Evolutionary conservation across 2,797 vertebrate species (phyloP), one percentile per base, ranked within the genome.

Genomic region (Anas bahamensis): DNA sequence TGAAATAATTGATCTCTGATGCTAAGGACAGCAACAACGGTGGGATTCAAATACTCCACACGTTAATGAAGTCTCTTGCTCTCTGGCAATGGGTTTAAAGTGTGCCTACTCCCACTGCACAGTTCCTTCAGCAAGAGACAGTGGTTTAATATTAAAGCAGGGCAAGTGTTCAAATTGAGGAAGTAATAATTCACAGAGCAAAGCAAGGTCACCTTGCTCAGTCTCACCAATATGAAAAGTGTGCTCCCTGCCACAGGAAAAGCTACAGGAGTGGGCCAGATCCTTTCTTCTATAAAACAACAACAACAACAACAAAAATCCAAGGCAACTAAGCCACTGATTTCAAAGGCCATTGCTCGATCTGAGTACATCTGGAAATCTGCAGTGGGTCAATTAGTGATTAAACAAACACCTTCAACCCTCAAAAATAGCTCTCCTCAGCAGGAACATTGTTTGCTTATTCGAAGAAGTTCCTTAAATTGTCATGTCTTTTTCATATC

Each of bases 1-100:
- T 83, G 71, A 93, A 95, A 86, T 86, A 94, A 93, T 65, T 71
- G 93, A 95, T 87, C 76, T 63, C 61, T 56, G 42, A 84, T 79
- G 53, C 73, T 92, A 89, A 95, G 94, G 53, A 74, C 8, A 82
- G 72, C 50, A 93, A 65, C 21, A 63, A 33, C 31, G 26, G 41
- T 87, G 61, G 76, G 59, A 90, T 66, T 86, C 60, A 83, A 82
- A 78, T 72, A 64, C 61, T 88, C 77, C 56, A 93, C 87, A 70
- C 31, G 73, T 63, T 87, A 88, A 94, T 78, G 57, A 94, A 89
- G 63, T 83, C 52, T 75, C 68, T 64, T 2, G 2, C 42, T 83
- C 81, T 79, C 89, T 78, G 31, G 77, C 37, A 88, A 60, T 29
- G 24, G 55, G 89, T 86, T 93, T 88, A 63, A 84, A 84, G 21